phyloP scores from a whole-genome alignment of 2,797 vertebrate genomes.

The Semotilus atromaculatus region DNA sequence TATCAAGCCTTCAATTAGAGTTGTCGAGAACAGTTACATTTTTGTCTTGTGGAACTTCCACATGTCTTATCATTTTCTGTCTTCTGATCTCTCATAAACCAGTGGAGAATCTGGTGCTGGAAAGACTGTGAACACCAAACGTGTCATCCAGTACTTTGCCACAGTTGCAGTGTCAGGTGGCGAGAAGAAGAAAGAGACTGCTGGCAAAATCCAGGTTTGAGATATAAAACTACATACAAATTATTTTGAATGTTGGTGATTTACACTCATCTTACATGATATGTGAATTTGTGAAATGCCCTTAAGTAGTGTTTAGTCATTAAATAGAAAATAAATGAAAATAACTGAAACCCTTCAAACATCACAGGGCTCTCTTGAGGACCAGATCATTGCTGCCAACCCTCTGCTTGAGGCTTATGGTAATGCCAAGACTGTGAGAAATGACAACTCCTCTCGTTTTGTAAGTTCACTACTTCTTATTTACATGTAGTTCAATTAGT shows the following conservation, averaged over 20 bases:
- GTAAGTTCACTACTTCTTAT: slow-evolving; percentile 68
- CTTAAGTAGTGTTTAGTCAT: not conserved
- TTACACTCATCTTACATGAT: not conserved
- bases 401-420: slow-evolving; percentile 77
- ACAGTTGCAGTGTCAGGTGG: slow-evolving; percentile 70
- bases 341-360: not conserved
- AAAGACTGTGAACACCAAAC: slow-evolving; percentile 84
- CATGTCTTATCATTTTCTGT: not conserved
- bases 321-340: not conserved
- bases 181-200: slow-evolving; percentile 60
- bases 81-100: not conserved
- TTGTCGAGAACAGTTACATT: not conserved
- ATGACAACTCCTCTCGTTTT: slow-evolving; percentile 92
- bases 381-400: slow-evolving; percentile 61
- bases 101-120: slow-evolving; percentile 82
- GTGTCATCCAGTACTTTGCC: slow-evolving; percentile 82
- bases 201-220: slow-evolving; percentile 57
- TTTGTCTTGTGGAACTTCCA: not conserved
- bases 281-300: not conserved
- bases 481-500: not conserved
- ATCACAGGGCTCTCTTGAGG: slow-evolving; percentile 54
- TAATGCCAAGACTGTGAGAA: slow-evolving; percentile 90
- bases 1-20: slow-evolving; percentile 37
- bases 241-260: not conserved
- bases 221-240: not conserved